A percentile compares a stretch with the other conserved stretches of the same genome.
Conservation (phyloP, 1,140 invertebrate genomes). For the Nixonia krombeini region DNA sequence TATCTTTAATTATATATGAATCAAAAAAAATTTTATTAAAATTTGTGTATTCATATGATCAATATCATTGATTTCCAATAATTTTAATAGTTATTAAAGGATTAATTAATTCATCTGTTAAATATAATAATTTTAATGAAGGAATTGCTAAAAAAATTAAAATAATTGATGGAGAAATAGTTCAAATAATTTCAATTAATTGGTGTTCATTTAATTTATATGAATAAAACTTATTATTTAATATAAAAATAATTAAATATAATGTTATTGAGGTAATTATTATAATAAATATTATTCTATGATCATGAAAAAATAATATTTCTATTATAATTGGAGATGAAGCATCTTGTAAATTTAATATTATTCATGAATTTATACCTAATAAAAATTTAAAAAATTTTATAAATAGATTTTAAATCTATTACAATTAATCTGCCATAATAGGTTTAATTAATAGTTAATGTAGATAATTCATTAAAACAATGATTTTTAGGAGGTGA, state of each 20-base stretch:
- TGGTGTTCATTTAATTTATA: constrained; percentile 66
- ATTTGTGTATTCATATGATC: constrained; percentile 70
- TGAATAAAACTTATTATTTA: constrained; percentile 68
- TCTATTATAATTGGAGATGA: constrained; percentile 74
- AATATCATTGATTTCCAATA: constrained; percentile 75
- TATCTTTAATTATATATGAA: constrained; percentile 72
- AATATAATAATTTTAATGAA: constrained; percentile 75
- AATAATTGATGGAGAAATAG: constrained; percentile 71
- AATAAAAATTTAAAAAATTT: constrained; percentile 67
- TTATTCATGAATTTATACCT: constrained; percentile 70
- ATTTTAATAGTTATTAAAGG: constrained; percentile 74
- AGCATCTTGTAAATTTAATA: constrained; percentile 73
- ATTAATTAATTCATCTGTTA: constrained; percentile 74
- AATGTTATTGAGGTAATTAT: constrained; percentile 67
- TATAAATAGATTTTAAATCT: constrained; percentile 75
- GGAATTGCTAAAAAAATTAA: constrained; percentile 80
- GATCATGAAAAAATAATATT: constrained; percentile 67
- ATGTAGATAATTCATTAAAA: constrained; percentile 46
- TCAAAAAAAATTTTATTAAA: constrained; percentile 76
- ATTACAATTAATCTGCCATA: constrained; percentile 59
- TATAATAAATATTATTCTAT: constrained; percentile 47
- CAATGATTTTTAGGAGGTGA: constrained; percentile 62
- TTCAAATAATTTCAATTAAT: constrained; percentile 70
- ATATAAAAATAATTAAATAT: constrained; percentile 74
- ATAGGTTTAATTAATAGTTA: constrained; percentile 43